phyloP scores from a whole-genome alignment of 2,888 invertebrate species.

The Chrysolina oricalcia region DNA sequence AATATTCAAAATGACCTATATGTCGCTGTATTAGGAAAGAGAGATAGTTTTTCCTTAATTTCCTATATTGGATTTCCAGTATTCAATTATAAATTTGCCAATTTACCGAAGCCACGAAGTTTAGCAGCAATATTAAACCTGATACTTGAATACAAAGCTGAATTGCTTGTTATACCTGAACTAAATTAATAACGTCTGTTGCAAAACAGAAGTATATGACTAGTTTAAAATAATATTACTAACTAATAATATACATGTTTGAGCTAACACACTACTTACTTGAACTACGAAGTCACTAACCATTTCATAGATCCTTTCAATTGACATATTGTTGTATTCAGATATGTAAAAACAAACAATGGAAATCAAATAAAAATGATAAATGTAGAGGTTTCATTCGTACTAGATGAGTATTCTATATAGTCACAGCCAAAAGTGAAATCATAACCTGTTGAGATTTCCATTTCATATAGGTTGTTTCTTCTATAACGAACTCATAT shows the following conservation, averaged over 20 bases:
- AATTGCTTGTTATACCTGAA: neutral
- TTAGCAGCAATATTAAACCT: neutral
- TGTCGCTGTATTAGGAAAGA: too few relatives aligned
- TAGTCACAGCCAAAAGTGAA: too few relatives aligned
- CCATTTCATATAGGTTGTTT: too few relatives aligned
- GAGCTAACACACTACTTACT: neutral
- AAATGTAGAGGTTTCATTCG: too few relatives aligned
- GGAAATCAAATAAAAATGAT: too few relatives aligned
- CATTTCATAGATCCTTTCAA: neutral
- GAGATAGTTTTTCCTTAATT: too few relatives aligned
- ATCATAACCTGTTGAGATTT: too few relatives aligned
- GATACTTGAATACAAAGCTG: neutral
- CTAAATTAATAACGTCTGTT: conserved; percentile 42
- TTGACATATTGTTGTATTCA: too few relatives aligned
- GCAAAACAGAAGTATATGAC: conserved; percentile 49
- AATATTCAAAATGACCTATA: too few relatives aligned
- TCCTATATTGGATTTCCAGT: neutral
- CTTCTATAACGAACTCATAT: too few relatives aligned
- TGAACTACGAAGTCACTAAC: neutral
- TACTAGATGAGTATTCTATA: too few relatives aligned
- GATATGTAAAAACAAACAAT: too few relatives aligned
- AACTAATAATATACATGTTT: neutral
- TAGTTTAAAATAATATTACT: conserved; percentile 45
- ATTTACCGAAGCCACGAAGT: neutral
- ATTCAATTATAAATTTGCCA: conserved; percentile 6